Base-by-base conservation (phyloP, 2,888 invertebrate species). In the Caenorhabditis sulstoni region DNA sequence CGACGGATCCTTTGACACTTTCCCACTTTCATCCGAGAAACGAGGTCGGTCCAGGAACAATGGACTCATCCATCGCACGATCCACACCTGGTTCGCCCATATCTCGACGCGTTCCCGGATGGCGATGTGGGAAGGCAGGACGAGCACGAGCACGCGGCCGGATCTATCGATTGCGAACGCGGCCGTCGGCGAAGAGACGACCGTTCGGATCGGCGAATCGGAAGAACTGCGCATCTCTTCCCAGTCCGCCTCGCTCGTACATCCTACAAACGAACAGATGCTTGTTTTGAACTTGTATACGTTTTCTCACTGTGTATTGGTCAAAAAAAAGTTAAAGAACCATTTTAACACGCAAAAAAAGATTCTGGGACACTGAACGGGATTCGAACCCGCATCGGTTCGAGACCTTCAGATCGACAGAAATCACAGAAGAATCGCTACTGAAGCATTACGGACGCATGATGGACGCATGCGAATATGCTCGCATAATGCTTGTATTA, bases 81-180 rank as follows among this genome's bases (percentile, higher is more conserved):
- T 81, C 84, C 82, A 82, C 37, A 76, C 81, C 75, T 83, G 83
- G 67, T 83, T 81, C 23, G 74, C 68, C 39, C 70, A 83, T 1
- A 81, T 62, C 47, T 77, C 74, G 9, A 81, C 59, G 35, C 62
- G 41, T 64, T 73, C 57, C 22, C 81, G 49, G 14, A 81, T 68
- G 0, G 74, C 68, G 4, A 83, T 47, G 37, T 79, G 75, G 3
- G 81, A 65, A 16, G 77, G 83, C 16, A 70, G 62, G 1, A 78
- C 71, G n/a, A 79, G 64, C 22, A 83, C 66, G 14, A 75, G 61
- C 8, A 81, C 41, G 49, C 39, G 66, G 20, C 83, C 83, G 20
- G 67, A 22, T n/a, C 66, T 50, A 74, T 80, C 80, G 41, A 83
- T 55, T 0, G 70, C 78, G 35, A 79, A 83, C 0, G 78, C 67